These are phyloP conservation scores for Chrysolina haemoptera DNA, from an alignment of 2,888 invertebrate genomes.

Conservation along the genomic window DNA sequence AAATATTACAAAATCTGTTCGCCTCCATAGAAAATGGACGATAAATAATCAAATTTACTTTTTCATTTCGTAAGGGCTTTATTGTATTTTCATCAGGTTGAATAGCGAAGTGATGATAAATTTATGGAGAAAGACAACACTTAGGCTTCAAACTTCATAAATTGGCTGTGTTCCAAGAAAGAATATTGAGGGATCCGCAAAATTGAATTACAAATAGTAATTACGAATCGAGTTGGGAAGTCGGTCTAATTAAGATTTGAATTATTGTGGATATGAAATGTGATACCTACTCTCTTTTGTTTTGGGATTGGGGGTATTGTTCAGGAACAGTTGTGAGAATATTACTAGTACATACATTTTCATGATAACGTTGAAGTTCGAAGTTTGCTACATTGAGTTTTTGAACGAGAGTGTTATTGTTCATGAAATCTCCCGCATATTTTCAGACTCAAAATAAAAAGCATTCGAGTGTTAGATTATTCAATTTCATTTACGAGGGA, in stretches of 20 bases:
- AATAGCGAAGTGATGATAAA: constrained; percentile 25
- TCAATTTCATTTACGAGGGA: too few relatives aligned
- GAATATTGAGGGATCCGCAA: constrained; percentile 28
- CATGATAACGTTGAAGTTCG: neutral
- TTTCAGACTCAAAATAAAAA: too few relatives aligned
- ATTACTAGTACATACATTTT: neutral
- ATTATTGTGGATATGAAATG: constrained; percentile 27
- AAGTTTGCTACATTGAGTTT: neutral
- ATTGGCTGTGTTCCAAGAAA: constrained; percentile 30
- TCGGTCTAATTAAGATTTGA: constrained; percentile 29
- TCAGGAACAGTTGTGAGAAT: constrained; percentile 10
- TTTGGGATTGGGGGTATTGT: constrained; percentile 16
- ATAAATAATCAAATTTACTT: constrained; percentile 21
- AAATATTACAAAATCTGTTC: neutral
- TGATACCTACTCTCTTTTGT: constrained; percentile 24
- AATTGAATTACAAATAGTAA: constrained; percentile 32
- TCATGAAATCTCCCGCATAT: too few relatives aligned
- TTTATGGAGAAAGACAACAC: constrained; percentile 11
- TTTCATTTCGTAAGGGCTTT: constrained; percentile 19
- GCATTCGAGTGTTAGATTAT: too few relatives aligned
- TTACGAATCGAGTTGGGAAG: constrained; percentile 28
- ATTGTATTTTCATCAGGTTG: constrained; percentile 23
- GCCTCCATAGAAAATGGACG: constrained; percentile 9
- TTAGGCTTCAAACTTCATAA: constrained; percentile 23
- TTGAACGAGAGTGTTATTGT: neutral